Base-by-base conservation (phyloP, 2,797 vertebrate genomes). In the Aratinga solstitialis region DNA sequence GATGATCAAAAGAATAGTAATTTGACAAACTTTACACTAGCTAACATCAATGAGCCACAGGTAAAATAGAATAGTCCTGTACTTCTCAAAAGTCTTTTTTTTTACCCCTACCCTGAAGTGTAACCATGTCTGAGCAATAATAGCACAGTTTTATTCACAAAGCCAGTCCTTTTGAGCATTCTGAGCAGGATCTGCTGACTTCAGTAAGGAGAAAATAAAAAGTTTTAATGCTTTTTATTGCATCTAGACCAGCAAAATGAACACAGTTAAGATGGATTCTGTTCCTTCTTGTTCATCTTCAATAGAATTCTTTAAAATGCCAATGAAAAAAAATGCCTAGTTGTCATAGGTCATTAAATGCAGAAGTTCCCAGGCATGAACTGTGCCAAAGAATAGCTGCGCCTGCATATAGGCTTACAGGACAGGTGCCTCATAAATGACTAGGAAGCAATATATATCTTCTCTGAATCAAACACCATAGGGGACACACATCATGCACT, bases 291-390 rank as follows among this genome's bases (percentile, higher is more conserved):
- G 73, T 47, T 78, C 56, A 43, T 89, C 51, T 92, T 84, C 84
- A 91, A 18, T 1, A 84, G 87, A 94, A 81, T 78, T 87, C 24
- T 95, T 89, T 58, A 67, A 90, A 93, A 83, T 83, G 13, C 17
- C 14, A 34, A 43, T 29, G 27, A 66, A 77, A 67, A 67, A 87
- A 92, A 92, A 26, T 13, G 30, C 15, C 34, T 56, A 11, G 34
- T 61, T 89, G 79, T 59, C 66, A 92, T 27, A 85, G 50, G 67
- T 40, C 58, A 63, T 84, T 86, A 84, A 81, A 73, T 22, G 18
- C 47, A 73, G 62, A 84, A 62, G n/a, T 53, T 92, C n/a, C 47
- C 43, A 78, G 66, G 43, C 65, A 89, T 30, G 67, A 90, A 34
- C 53, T 30, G 30, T 20, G 50, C 66, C 75, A 93, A 69, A 87